Base-by-base conservation (phyloP, 2,888 invertebrate genomes). In the Drosophila colorata region DNA sequence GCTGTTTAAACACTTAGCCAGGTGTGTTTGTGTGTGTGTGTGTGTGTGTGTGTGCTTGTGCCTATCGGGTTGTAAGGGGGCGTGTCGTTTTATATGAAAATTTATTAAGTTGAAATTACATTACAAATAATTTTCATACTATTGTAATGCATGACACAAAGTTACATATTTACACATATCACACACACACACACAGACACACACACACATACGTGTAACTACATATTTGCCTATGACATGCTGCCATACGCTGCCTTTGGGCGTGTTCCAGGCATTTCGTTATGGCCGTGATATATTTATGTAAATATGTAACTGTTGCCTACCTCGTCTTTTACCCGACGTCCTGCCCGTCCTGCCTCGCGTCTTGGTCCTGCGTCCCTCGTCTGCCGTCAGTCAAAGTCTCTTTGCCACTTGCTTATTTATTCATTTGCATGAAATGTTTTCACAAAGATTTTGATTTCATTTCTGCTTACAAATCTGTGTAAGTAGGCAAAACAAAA, bases 61-160 rank as follows among this genome's bases (percentile, higher is more conserved):
- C 33, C 37, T 48, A 48, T 43, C 9, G 58, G 40, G 31, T 33
- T 43, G 43, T 18, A 9, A 25, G 25, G 20, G 18, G 41, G 25
- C 20, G 52, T 49, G 65, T 18, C 28, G 58, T 67, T 69, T 78
- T 76, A 70, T 80, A 69, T 71, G 78, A 74, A 69, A 81, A 86
- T 81, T 86, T 86, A 81, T 81, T 81, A 81, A 83, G 87, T 86
- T 83, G 84, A 86, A 81, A 86, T 81, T 81, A 86, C 87, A 86
- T 83, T 86, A 80, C 80, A 81, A 81, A 81, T 81, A 80, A 81
- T 81, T 86, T 81, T 81, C 74, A 66, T 86, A 86, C 86, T 86
- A 83, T 83, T 81, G 84, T 80, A 80, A 70, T 70, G 74, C 75
- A 80, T 49, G 77, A 13, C 64, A 69, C 53, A 67, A 67, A 69